phyloP scores from a whole-genome alignment of 2,888 invertebrate species.

The Biston betularia region DNA sequence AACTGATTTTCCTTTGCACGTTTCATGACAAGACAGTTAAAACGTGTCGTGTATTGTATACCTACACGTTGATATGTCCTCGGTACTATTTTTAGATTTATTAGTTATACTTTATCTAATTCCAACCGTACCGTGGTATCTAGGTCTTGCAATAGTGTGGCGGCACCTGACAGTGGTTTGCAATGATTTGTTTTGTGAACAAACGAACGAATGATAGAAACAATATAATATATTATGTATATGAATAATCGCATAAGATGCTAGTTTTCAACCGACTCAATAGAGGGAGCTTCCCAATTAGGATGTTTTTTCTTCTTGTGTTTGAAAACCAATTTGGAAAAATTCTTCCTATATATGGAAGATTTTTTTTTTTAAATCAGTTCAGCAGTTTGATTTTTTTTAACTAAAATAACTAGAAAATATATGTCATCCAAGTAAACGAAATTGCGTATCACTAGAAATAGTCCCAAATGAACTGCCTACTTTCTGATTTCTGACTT shows the following conservation, averaged over 20 bases:
- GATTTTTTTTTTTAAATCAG: no score
- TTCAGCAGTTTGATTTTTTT: no score
- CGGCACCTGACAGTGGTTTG: constrained; percentile 51
- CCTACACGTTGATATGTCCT: constrained; percentile 24
- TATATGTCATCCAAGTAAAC: no score
- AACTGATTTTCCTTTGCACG: constrained; percentile 22
- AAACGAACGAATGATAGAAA: neutral
- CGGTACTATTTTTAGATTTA: constrained; percentile 35
- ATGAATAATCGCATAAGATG: neutral
- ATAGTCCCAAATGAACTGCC: no score
- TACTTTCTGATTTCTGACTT: no score
- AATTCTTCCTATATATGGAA: no score
- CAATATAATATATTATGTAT: no score
- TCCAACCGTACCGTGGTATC: constrained; percentile 51
- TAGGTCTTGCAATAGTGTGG: constrained; percentile 63
- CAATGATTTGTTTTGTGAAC: constrained; percentile 36
- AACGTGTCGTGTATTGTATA: constrained; percentile 14
- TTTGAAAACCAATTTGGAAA: no score
- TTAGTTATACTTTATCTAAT: constrained; percentile 27
- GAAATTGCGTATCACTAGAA: no score
- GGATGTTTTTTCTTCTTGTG: no score
- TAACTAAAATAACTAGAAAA: no score
- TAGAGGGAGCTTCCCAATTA: no score
- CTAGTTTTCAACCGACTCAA: neutral
- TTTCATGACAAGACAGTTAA: constrained; percentile 11